Conservation (phyloP, 1,140 invertebrate species). For the Himalopsyche phryganea region DNA sequence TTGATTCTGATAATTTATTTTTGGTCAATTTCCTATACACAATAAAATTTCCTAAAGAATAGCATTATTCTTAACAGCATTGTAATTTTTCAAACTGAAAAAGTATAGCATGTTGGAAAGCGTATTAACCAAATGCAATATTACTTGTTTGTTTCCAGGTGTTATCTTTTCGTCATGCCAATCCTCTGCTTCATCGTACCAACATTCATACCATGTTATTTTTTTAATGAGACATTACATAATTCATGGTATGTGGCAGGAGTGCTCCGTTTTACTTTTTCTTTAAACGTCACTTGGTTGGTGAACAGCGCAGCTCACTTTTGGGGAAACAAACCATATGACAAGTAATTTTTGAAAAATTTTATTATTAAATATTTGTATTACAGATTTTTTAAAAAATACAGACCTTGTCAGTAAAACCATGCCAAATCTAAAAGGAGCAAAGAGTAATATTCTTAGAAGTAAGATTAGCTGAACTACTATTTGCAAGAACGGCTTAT, state of each 20-base stretch:
- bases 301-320: slow-evolving; percentile 71
- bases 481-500: too few species aligned
- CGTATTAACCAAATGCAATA: too few species aligned
- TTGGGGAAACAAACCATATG: slow-evolving; percentile 62
- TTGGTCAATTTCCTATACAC: too few species aligned
- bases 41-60: too few species aligned
- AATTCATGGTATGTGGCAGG: slow-evolving; percentile 25
- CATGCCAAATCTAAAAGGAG: too few species aligned
- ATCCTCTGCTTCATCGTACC: slow-evolving; percentile 71
- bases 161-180: slow-evolving; percentile 66
- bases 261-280: slow-evolving; percentile 60
- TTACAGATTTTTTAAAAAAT: neutral
- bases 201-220: slow-evolving; percentile 57
- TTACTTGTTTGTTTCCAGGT: slow-evolving; percentile 15
- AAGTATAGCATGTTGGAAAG: too few species aligned
- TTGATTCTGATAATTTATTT: too few species aligned
- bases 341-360: slow-evolving; percentile 51
- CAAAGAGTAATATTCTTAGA: too few species aligned
- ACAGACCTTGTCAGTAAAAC: neutral
- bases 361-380: neutral
- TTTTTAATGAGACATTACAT: slow-evolving; percentile 19
- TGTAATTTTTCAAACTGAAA: too few species aligned
- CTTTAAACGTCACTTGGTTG: slow-evolving; percentile 69
- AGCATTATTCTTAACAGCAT: too few species aligned
- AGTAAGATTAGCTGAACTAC: neutral